A percentile compares a stretch with the other conserved stretches of the same genome.
Conservation (phyloP, 2,888 invertebrate species). For the Coleophora deauratella region DNA sequence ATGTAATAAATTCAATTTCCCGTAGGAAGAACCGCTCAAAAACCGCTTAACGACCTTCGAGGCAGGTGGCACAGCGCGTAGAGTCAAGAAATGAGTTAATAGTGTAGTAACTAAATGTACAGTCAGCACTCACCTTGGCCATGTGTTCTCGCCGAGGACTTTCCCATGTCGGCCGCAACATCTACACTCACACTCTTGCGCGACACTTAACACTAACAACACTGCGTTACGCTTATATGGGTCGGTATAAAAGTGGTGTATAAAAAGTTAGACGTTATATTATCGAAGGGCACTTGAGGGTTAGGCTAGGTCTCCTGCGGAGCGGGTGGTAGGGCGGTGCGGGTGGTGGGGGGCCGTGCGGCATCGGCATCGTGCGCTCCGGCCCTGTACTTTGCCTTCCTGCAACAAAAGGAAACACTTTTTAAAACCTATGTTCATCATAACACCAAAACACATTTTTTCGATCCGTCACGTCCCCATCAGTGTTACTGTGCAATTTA, state of each 20-base stretch:
- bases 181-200: slow-evolving; percentile 59
- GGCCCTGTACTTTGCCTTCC: slow-evolving; percentile 48
- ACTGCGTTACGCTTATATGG: slow-evolving; percentile 62
- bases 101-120: too few relatives aligned
- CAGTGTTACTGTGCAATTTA: too few relatives aligned
- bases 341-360: slow-evolving; percentile 70
- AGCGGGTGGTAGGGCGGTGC: slow-evolving; percentile 60
- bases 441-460: neutral
- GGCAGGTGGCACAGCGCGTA: slow-evolving; percentile 31
- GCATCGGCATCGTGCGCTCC: slow-evolving; percentile 69
- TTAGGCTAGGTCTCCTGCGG: slow-evolving; percentile 62
- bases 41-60: slow-evolving; percentile 11
- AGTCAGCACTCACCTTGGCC: slow-evolving; percentile 63
- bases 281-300: slow-evolving; percentile 69
- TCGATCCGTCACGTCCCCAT: too few relatives aligned
- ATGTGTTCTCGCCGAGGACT: slow-evolving; percentile 75
- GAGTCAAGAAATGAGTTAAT: slow-evolving; percentile 11
- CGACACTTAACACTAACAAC: slow-evolving; percentile 56
- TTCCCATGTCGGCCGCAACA: slow-evolving; percentile 75
- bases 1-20: too few relatives aligned
- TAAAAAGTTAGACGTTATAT: slow-evolving; percentile 68
- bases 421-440: neutral
- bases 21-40: neutral
- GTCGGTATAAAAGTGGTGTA: slow-evolving; percentile 70
- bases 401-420: slow-evolving; percentile 39